Base-by-base conservation (phyloP, 2,888 invertebrate species). In the Lithophane socia region DNA sequence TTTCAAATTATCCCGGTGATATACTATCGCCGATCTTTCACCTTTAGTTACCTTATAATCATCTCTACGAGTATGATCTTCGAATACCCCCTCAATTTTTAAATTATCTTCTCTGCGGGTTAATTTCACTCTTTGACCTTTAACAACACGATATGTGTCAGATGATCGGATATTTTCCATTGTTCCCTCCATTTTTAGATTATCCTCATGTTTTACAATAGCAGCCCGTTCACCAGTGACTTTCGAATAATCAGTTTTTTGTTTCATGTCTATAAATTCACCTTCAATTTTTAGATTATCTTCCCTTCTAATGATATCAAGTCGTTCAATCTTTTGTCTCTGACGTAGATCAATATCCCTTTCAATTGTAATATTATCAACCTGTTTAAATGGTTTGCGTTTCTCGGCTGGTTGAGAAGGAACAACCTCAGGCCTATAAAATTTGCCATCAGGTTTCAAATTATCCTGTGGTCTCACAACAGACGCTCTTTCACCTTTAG, bases 41-140 rank as follows among this genome's bases (percentile, higher is more conserved):
- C 97, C 97, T 88, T 97, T 97, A 0, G 95, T 95, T 47, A 95
- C 93, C 82, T 93, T 97, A 89, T 96, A 97, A 89, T 97, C 97
- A 89, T 98, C 97, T 83, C 97, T 93, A 82, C 97, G 97, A 69
- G 93, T 93, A 85, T 97, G 95, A 88, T 97, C 96, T 90, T 94
- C 96, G 93, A 97, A 97, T 86, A 97, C 97, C 9, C 98, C 98
- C 93, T 98, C 98, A 92, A 98, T 97, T 90, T 97, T 97, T 13
- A 98, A 91, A 87, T 97, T 97, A 87, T 97, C 97, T 90, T 96
- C 96, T 82, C 97, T 95, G 24, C 94, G 96, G 16, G 94, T 95
- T 76, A 97, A 92, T 91, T 97, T 96, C 0, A 97, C 97, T 84
- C 97, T 94, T 92, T 97, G 97, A 5, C 97, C 97, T 88, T 94